These are phyloP conservation scores for Urocynchramus pylzowi DNA, from an alignment of 2,113 vertebrate genomes.

Conservation along the genomic window DNA sequence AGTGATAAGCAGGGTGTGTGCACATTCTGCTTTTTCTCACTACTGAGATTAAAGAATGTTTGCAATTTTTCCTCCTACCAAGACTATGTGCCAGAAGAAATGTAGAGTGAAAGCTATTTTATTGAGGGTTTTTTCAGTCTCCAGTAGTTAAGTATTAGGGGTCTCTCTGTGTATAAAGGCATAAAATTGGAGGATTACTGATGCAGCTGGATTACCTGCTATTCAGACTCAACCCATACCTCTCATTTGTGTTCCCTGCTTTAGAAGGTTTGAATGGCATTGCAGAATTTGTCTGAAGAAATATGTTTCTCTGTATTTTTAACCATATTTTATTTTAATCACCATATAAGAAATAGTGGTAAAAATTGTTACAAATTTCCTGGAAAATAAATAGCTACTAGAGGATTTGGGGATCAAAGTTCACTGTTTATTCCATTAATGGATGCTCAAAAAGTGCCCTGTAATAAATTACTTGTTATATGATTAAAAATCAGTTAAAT, in stretches of 20 bases:
- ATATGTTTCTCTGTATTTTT: neutral
- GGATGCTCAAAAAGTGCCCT: neutral
- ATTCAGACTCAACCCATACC: neutral
- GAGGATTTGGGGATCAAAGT: neutral
- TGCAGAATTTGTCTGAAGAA: neutral
- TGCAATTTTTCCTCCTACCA: neutral
- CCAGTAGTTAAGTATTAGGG: neutral
- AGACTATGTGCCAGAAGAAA: neutral
- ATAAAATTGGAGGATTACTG: slow-evolving; percentile 1
- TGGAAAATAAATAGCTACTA: neutral
- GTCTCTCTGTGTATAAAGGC: neutral
- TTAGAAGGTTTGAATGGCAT: neutral
- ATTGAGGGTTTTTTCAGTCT: neutral
- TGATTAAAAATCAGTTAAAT: neutral
- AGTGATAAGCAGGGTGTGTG: neutral
- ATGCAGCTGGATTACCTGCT: neutral
- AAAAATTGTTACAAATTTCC: neutral
- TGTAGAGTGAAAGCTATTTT: neutral
- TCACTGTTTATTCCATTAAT: neutral
- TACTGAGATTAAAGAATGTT: neutral
- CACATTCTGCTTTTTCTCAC: neutral
- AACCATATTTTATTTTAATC: neutral
- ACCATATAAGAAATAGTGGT: neutral
- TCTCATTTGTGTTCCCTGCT: neutral
- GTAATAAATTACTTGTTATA: neutral